phyloP scores from a whole-genome alignment of 2,113 vertebrate species.

The Rhinopithecus roxellana region DNA sequence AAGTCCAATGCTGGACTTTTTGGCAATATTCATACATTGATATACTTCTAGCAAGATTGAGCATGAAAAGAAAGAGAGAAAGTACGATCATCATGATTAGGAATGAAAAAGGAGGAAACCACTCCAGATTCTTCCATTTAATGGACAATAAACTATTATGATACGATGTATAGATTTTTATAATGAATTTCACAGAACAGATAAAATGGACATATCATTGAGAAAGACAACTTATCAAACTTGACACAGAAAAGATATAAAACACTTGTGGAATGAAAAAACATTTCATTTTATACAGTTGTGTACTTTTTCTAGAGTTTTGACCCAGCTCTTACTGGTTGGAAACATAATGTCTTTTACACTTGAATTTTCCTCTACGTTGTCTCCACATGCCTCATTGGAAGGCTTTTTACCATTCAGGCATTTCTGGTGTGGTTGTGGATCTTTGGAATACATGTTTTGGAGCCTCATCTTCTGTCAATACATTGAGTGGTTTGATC shows the following conservation, averaged over 20 bases:
- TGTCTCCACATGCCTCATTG: neutral
- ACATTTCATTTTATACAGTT: neutral
- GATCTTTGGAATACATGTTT: fast-evolving
- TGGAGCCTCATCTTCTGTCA: neutral
- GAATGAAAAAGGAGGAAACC: neutral
- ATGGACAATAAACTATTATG: neutral
- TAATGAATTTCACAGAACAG: neutral
- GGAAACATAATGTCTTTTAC: neutral
- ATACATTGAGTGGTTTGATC: fast-evolving
- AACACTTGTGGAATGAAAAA: neutral
- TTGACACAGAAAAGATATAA: neutral
- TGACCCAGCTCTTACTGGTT: neutral
- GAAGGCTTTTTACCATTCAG: neutral
- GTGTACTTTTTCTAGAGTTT: neutral
- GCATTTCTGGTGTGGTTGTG: too few relatives aligned
- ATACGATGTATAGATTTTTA: neutral
- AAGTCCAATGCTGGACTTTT: neutral
- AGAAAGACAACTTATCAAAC: neutral
- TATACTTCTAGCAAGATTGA: neutral
- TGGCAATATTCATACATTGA: neutral
- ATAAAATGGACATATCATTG: neutral
- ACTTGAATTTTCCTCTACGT: neutral
- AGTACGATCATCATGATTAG: neutral
- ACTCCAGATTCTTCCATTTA: neutral
- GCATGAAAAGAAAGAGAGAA: too few relatives aligned